A percentile compares a stretch with the other conserved stretches of the same genome.
Evolutionary conservation across 2,113 vertebrate species (phyloP).

Genomic region (Campylomormyrus numenius): DNA sequence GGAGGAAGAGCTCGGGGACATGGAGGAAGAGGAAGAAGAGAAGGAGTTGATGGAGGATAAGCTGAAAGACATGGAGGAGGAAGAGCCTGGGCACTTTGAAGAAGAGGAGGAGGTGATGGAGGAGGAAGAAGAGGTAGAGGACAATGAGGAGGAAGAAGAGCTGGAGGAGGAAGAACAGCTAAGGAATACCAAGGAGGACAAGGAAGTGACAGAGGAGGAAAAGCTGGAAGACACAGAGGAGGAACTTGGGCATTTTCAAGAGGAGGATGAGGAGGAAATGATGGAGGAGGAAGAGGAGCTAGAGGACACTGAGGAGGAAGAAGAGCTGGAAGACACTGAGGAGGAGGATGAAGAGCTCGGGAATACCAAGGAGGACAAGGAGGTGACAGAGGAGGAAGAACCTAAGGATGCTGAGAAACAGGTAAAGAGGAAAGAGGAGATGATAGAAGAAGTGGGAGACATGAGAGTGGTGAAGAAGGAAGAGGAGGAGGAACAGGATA

Average conservation of each 20-base stretch:
- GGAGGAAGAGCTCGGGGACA: not conserved
- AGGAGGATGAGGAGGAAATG: constrained; percentile 15
- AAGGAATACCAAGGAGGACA: not conserved
- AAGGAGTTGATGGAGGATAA: not conserved
- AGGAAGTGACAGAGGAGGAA: not conserved
- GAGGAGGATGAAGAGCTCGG: not conserved
- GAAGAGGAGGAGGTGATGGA: not conserved
- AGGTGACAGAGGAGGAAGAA: not conserved
- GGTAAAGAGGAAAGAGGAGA: constrained; percentile 6
- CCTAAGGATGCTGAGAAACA: constrained; percentile 3
- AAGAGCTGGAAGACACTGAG: constrained; percentile 3
- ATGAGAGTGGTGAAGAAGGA: not conserved
- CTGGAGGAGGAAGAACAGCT: not conserved
- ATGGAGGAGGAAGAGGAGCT: not conserved
- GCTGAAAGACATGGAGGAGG: not conserved
- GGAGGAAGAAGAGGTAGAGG: not conserved
- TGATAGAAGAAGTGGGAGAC: constrained; percentile 11
- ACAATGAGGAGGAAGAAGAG: not conserved
- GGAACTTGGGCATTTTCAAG: not conserved
- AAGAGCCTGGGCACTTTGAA: not conserved
- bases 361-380: not conserved
- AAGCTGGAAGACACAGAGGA: not conserved
- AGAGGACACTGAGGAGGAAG: not conserved
- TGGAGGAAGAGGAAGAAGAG: not conserved
- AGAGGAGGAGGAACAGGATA: not conserved